A percentile compares a stretch with the other conserved stretches of the same genome.
These are phyloP conservation scores for Papilio demoleus DNA, from an alignment of 2,888 invertebrate species.

Conservation along the genomic window DNA sequence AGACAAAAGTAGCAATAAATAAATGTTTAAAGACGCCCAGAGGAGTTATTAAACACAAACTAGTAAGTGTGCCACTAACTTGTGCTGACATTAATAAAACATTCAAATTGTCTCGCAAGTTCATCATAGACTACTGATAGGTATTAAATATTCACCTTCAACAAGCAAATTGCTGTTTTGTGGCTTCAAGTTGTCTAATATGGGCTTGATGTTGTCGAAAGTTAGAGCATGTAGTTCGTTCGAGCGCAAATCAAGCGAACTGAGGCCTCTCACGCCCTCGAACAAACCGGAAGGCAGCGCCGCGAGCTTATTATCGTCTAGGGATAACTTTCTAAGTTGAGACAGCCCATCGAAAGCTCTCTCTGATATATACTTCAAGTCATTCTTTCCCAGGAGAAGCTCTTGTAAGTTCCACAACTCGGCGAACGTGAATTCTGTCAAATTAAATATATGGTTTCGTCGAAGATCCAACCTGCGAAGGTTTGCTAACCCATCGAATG, in stretches of 20 bases:
- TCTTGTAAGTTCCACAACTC: constrained; percentile 90
- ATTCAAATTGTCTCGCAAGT: constrained; percentile 75
- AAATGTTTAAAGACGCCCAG: constrained; percentile 63
- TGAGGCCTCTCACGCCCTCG: constrained; percentile 88
- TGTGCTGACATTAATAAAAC: constrained; percentile 63
- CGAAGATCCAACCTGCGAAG: constrained; percentile 89
- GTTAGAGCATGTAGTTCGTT: constrained; percentile 91
- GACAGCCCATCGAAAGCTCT: constrained; percentile 90
- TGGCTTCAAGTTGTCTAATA: constrained; percentile 90
- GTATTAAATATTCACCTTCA: constrained; percentile 85
- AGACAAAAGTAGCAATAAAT: constrained; percentile 41
- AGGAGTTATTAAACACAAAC: constrained; percentile 72
- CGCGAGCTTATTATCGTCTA: constrained; percentile 90
- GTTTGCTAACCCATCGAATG: constrained; percentile 90
- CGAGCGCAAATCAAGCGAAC: constrained; percentile 90
- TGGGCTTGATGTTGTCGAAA: constrained; percentile 89
- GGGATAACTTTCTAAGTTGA: constrained; percentile 87
- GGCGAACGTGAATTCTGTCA: constrained; percentile 91
- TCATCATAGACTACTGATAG: constrained; percentile 61
- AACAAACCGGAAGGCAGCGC: constrained; percentile 88
- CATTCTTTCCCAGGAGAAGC: constrained; percentile 87
- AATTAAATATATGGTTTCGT: constrained; percentile 88
- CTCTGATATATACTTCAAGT: constrained; percentile 88
- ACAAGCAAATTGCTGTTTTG: constrained; percentile 89
- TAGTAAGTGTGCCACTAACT: constrained; percentile 69